Evolutionary conservation across 2,113 vertebrate genomes (phyloP).

Genomic region (Ia io): DNA sequence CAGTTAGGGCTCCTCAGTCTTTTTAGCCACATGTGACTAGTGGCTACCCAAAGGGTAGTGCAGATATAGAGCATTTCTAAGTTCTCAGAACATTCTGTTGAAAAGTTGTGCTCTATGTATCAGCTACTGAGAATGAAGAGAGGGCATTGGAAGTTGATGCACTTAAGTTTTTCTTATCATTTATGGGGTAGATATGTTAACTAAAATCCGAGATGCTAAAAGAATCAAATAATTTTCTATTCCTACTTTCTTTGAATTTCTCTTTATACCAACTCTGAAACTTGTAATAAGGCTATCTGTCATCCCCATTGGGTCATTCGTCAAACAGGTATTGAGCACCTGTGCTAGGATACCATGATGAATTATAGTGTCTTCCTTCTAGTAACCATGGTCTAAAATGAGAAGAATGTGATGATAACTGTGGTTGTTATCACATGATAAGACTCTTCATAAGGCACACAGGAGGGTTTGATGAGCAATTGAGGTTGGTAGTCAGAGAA

Average conservation of each 20-base stretch:
- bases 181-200: neutral
- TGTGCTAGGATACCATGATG: conserved; percentile 50
- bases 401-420: neutral
- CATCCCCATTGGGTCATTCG: conserved; percentile 58
- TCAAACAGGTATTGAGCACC: conserved; percentile 65
- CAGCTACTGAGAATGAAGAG: neutral
- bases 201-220: neutral
- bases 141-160: neutral
- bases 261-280: conserved; percentile 8
- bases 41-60: neutral
- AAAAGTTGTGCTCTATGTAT: neutral
- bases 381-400: conserved; percentile 10
- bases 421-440: neutral
- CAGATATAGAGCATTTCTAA: neutral
- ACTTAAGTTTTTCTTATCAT: neutral
- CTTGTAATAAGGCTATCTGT: conserved; percentile 63
- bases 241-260: conserved; percentile 38
- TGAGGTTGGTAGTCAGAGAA: neutral
- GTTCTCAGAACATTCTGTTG: neutral
- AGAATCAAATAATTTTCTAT: conserved; percentile 8
- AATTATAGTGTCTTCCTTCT: conserved; percentile 51
- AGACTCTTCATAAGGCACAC: neutral
- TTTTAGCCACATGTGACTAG: neutral
- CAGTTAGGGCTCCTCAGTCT: neutral
- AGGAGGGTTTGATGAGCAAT: neutral